A percentile compares a stretch with the other conserved stretches of the same genome.
These are phyloP conservation scores for Acestrorhynchus altus DNA, from an alignment of 2,797 vertebrate genomes.

Conservation along the genomic window DNA sequence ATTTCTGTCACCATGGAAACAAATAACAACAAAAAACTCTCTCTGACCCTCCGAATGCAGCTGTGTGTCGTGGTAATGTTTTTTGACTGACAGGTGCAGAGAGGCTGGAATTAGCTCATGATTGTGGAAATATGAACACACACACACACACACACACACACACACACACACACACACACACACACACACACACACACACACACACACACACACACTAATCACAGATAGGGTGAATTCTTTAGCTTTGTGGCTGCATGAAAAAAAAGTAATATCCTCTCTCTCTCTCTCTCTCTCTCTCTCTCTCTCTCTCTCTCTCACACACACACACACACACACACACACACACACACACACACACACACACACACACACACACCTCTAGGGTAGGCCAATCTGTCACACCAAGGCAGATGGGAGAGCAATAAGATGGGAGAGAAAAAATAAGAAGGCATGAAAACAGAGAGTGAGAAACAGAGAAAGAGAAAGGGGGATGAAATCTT, in stretches of 20 bases:
- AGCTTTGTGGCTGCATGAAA: too few species aligned
- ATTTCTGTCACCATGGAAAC: conserved; percentile 16
- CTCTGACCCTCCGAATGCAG: conserved; percentile 6
- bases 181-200: too few species aligned
- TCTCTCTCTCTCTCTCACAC: too few species aligned
- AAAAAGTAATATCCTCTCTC: too few species aligned
- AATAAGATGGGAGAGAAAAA: conserved; percentile 18
- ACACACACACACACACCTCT: conserved; percentile 8
- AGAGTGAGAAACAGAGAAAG: conserved; percentile 18
- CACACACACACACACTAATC: conserved; percentile 29
- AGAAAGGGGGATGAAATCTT: conserved; percentile 6
- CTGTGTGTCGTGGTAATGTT: conserved; percentile 28
- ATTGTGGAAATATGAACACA: conserved; percentile 20
- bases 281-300: too few species aligned
- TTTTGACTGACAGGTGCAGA: conserved; percentile 36
- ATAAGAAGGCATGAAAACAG: background rate
- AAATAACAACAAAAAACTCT: conserved; percentile 27
- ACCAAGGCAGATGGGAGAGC: conserved; percentile 47
- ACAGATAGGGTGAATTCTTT: conserved; percentile 13
- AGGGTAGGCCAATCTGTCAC: conserved; percentile 35
- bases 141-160: too few species aligned
- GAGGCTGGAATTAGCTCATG: conserved; percentile 29
- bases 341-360: conserved; percentile 34
- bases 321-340: conserved; percentile 17
- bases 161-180: too few species aligned